phyloP scores from a whole-genome alignment of 1,140 invertebrate species.

The Mamestra configurata region DNA sequence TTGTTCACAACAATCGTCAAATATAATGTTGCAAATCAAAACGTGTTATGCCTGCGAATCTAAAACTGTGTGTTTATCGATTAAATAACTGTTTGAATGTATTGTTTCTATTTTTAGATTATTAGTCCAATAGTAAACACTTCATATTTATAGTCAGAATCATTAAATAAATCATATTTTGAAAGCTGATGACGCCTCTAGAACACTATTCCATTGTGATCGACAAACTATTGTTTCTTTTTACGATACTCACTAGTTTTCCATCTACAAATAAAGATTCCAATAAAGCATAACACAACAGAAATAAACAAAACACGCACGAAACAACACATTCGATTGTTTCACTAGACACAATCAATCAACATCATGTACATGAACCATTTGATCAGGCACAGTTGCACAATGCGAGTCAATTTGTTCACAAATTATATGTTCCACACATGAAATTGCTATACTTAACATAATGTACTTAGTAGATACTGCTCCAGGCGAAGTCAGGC shows the following conservation, averaged over 20 bases:
- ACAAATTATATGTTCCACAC: constrained; percentile 51
- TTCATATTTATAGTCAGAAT: no score
- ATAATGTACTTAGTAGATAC: constrained; percentile 39
- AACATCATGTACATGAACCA: constrained; percentile 16
- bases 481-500: constrained; percentile 31
- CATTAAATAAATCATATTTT: no score
- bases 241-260: neutral
- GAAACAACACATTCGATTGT: constrained; percentile 3
- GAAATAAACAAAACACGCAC: neutral
- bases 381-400: constrained; percentile 50
- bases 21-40: neutral
- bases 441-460: constrained; percentile 51
- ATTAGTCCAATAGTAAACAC: no score
- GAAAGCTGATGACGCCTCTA: no score
- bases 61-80: neutral
- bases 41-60: neutral
- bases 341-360: constrained; percentile 41
- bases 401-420: constrained; percentile 52
- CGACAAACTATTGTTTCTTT: no score
- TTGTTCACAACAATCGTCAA: constrained; percentile 3
- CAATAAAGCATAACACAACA: neutral
- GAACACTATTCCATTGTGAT: no score
- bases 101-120: neutral
- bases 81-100: neutral
- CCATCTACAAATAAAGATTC: neutral